These are phyloP conservation scores for Takifugu bimaculatus DNA, from an alignment of 2,113 vertebrate genomes.

Conservation along the genomic window DNA sequence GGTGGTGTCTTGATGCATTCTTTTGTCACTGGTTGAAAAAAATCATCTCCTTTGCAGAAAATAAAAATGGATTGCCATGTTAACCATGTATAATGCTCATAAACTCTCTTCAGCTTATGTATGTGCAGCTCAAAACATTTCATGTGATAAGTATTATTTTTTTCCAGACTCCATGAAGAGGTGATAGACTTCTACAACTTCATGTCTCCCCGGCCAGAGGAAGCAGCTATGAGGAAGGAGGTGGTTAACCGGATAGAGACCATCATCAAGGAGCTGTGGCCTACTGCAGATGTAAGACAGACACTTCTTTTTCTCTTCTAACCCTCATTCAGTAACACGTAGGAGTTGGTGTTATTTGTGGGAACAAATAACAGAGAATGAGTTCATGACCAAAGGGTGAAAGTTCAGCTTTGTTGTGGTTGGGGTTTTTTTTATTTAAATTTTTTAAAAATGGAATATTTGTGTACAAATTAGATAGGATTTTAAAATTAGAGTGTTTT, in stretches of 20 bases:
- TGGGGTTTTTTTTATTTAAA: too few species aligned
- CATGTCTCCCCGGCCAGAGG: conserved; percentile 94
- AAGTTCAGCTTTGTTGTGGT: too few species aligned
- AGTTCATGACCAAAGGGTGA: too few species aligned
- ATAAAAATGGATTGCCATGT: neutral
- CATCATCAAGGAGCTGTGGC: conserved; percentile 97
- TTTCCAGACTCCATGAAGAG: conserved; percentile 90
- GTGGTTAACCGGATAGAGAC: conserved; percentile 93
- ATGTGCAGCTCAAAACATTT: neutral
- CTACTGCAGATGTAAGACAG: conserved; percentile 86
- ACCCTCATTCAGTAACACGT: neutral
- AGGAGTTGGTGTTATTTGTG: too few species aligned
- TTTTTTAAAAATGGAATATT: neutral
- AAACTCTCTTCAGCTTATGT: neutral
- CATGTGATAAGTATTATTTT: neutral
- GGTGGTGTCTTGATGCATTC: too few species aligned
- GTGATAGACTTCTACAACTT: conserved; percentile 98
- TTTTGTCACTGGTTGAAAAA: neutral
- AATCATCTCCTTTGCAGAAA: neutral
- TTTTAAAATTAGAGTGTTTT: too few species aligned
- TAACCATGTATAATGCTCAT: too few species aligned
- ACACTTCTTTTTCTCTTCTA: neutral
- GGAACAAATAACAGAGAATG: neutral
- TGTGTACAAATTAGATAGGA: neutral
- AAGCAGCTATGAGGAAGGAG: conserved; percentile 95